phyloP scores from a whole-genome alignment of 2,888 invertebrate species.

The Phoronis australis region DNA sequence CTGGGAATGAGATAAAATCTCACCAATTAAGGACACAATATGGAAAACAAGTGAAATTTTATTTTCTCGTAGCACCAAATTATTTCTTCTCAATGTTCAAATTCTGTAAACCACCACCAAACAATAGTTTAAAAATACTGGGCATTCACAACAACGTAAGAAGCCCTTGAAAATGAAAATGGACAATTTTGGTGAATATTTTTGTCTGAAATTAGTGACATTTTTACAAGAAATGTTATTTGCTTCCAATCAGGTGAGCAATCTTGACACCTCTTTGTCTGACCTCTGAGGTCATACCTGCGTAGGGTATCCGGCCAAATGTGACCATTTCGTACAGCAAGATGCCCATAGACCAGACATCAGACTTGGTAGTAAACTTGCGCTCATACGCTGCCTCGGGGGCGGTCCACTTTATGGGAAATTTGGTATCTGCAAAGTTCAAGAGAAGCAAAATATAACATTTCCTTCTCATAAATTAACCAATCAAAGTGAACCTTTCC shows the following conservation, averaged over 20 bases:
- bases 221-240: background rate
- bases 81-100: background rate
- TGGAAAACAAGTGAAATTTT: too few relatives aligned
- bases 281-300: conserved; percentile 58
- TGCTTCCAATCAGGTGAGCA: background rate
- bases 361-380: conserved; percentile 95
- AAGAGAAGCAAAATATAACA: too few relatives aligned
- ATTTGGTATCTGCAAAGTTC: conserved; percentile 72
- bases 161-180: too few relatives aligned
- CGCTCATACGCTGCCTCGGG: conserved; percentile 94
- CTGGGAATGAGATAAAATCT: too few relatives aligned
- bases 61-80: too few relatives aligned
- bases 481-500: too few relatives aligned
- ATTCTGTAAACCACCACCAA: background rate
- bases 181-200: too few relatives aligned
- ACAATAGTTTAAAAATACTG: background rate
- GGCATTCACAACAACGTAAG: too few relatives aligned
- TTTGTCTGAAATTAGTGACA: too few relatives aligned
- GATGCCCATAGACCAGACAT: conserved; percentile 98
- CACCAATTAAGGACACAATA: too few relatives aligned
- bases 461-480: too few relatives aligned
- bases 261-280: too few relatives aligned
- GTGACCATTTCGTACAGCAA: conserved; percentile 95
- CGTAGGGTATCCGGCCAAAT: conserved; percentile 95
- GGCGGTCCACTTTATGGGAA: conserved; percentile 98